Evolutionary conservation across 2,797 vertebrate species (phyloP).

Genomic region (Uromys caudimaculatus): DNA sequence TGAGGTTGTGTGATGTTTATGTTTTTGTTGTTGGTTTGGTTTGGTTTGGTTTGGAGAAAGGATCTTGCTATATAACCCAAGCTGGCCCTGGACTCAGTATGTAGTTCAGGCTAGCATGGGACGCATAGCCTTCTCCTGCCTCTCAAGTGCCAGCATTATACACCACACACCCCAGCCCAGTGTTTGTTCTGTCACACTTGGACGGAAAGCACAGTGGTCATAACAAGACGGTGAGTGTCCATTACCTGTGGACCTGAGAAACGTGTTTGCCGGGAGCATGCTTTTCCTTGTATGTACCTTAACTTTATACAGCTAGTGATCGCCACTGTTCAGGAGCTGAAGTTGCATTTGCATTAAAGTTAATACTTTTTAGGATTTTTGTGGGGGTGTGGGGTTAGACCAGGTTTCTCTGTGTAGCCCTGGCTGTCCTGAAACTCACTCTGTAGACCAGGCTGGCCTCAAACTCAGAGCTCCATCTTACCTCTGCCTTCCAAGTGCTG

Average conservation of each 20-base stretch:
- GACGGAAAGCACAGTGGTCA: background rate
- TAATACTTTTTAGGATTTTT: background rate
- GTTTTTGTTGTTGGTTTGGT: background rate
- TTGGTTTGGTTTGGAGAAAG: background rate
- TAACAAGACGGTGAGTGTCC: background rate
- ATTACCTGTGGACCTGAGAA: slow-evolving; percentile 22
- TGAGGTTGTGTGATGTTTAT: slow-evolving; percentile 38
- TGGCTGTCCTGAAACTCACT: background rate
- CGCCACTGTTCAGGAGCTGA: slow-evolving; percentile 33
- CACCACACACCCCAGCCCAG: background rate
- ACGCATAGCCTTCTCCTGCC: background rate
- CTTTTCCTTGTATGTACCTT: background rate
- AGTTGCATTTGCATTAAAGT: slow-evolving; percentile 22
- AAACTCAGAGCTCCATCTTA: background rate
- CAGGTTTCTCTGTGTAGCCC: background rate
- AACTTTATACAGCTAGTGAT: background rate
- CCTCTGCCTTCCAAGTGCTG: background rate
- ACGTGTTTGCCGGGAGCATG: background rate
- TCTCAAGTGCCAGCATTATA: background rate
- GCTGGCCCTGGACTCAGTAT: background rate
- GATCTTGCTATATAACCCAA: background rate
- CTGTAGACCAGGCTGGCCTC: background rate
- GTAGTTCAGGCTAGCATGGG: background rate
- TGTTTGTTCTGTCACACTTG: background rate
- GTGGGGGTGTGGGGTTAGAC: background rate